phyloP scores from a whole-genome alignment of 2,888 invertebrate genomes.

The Bruchidius siliquastri region DNA sequence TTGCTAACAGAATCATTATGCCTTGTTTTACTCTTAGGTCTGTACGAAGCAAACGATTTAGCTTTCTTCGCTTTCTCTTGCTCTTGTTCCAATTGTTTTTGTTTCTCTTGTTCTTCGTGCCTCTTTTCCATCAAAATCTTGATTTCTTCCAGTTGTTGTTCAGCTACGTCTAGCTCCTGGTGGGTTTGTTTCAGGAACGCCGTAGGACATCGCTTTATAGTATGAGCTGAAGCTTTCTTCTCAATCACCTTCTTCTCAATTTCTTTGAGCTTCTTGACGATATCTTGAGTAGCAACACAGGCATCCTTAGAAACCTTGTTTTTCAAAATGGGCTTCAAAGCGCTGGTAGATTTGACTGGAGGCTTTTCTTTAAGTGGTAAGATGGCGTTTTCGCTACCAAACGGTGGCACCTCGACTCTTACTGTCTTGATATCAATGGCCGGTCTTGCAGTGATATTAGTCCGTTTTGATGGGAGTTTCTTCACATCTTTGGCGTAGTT shows the following conservation, averaged over 20 bases:
- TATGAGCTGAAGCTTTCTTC: not conserved
- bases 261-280: not conserved
- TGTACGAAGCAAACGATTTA: not conserved
- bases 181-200: constrained; percentile 13
- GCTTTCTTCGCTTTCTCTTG: constrained; percentile 2
- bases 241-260: not conserved
- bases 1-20: constrained; percentile 16
- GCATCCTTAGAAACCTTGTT: not conserved
- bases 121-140: constrained; percentile 9
- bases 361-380: constrained; percentile 5
- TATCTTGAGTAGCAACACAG: not conserved
- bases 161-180: constrained; percentile 13
- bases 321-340: not conserved
- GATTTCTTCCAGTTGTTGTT: constrained; percentile 12
- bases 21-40: not conserved
- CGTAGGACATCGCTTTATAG: constrained; percentile 7
- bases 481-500: not conserved
- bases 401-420: constrained; percentile 15
- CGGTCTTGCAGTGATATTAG: constrained; percentile 6
- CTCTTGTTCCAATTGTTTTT: not conserved
- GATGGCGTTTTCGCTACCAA: constrained; percentile 18
- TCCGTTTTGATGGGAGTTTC: not conserved
- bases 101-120: constrained; percentile 2
- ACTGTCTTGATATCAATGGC: constrained; percentile 16
- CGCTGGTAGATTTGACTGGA: not conserved